Conservation (phyloP, 1,140 invertebrate genomes). For the Nylanderia fulva region DNA sequence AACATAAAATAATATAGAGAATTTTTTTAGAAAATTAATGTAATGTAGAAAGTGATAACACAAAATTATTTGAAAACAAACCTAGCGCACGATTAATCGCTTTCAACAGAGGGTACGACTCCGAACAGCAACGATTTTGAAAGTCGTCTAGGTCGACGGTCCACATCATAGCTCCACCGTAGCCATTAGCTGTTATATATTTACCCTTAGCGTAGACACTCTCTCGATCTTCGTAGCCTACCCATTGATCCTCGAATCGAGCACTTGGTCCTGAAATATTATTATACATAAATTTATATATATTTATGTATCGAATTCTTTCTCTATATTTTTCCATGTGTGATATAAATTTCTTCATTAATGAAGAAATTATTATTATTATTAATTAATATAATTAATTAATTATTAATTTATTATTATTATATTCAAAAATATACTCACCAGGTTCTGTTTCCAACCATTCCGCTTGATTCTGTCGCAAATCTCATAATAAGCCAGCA, state of each 20-base stretch:
- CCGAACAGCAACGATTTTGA: slow-evolving; percentile 92
- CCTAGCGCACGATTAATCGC: slow-evolving; percentile 91
- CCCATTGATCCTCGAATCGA: slow-evolving; percentile 94
- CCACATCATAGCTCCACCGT: slow-evolving; percentile 95
- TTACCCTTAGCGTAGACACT: slow-evolving; percentile 92
- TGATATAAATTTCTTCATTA: neutral
- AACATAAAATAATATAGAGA: neutral
- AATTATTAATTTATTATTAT: too few species aligned
- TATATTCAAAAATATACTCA: slow-evolving; percentile 33
- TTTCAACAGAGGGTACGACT: slow-evolving; percentile 91
- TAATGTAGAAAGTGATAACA: neutral
- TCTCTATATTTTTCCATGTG: neutral
- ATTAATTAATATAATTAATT: too few species aligned
- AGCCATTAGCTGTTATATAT: slow-evolving; percentile 90
- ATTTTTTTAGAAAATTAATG: neutral
- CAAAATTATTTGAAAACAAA: slow-evolving; percentile 19
- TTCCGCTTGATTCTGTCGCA: slow-evolving; percentile 89
- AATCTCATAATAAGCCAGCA: slow-evolving; percentile 96
- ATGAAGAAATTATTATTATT: too few species aligned
- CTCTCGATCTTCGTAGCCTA: slow-evolving; percentile 94
- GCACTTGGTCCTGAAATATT: slow-evolving; percentile 93
- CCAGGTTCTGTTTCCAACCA: slow-evolving; percentile 78
- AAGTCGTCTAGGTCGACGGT: slow-evolving; percentile 97
- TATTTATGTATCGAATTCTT: neutral
- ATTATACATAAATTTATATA: too few species aligned